A percentile compares a stretch with the other conserved stretches of the same genome.
These are phyloP conservation scores for Philaethria dido DNA, from an alignment of 2,888 invertebrate species.

Conservation along the genomic window DNA sequence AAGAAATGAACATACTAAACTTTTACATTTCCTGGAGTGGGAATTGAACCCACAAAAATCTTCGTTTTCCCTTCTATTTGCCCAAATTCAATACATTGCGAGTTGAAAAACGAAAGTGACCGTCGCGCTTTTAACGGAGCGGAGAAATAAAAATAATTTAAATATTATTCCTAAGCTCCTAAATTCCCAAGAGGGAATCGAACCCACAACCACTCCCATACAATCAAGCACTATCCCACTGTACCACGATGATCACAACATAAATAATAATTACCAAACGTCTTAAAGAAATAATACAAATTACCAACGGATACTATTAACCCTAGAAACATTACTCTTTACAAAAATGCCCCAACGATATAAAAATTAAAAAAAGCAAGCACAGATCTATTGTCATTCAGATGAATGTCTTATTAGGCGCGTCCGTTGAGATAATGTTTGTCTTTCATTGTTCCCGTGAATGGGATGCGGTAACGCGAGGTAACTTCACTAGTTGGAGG, in stretches of 20 bases:
- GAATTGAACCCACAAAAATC: too few relatives aligned
- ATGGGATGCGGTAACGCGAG: constrained; percentile 37
- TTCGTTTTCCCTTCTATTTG: too few relatives aligned
- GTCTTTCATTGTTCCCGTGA: constrained; percentile 48
- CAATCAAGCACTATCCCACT: too few relatives aligned
- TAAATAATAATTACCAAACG: background rate
- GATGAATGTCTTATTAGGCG: constrained; percentile 59
- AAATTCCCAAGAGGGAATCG: too few relatives aligned
- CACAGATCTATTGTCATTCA: constrained; percentile 56
- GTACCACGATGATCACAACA: background rate
- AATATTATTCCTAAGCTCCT: too few relatives aligned
- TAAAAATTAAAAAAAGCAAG: constrained; percentile 50
- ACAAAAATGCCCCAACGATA: constrained; percentile 27
- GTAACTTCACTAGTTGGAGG: background rate
- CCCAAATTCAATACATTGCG: too few relatives aligned
- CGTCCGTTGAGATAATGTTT: constrained; percentile 57
- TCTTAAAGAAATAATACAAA: constrained; percentile 16
- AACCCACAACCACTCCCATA: too few relatives aligned
- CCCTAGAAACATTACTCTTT: background rate
- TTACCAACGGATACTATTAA: background rate
- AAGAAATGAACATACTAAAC: too few relatives aligned
- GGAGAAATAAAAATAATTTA: too few relatives aligned
- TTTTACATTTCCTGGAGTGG: too few relatives aligned
- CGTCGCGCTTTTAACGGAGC: too few relatives aligned
- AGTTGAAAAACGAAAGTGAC: too few relatives aligned